Evolutionary conservation across 2,797 vertebrate genomes (phyloP), one percentile per base, ranked within the genome.

Genomic region (Synanceia verrucosa): DNA sequence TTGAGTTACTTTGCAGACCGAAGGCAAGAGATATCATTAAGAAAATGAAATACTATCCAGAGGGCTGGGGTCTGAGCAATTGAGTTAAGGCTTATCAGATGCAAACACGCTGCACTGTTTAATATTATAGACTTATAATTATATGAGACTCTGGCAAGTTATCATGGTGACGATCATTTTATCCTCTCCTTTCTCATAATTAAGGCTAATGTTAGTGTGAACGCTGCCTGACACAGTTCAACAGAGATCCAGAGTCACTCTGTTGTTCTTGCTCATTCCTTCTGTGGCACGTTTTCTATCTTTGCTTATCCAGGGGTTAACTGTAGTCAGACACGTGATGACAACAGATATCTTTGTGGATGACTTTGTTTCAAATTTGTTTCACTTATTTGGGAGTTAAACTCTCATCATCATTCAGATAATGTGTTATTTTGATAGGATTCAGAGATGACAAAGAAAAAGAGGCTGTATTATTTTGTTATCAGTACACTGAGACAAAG

Each of bases 401-500:
- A 78, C 64, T 29, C 52, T 58, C 26, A 73, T 83, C 50, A 61
- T 79, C 76, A 82, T 84, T 86, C 69, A 50, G 36, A n/a, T 24
- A 60, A 68, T 51, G 48, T 21, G 3, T 5, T 11, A 31, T 14
- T 63, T 68, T 58, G 59, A 70, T 76, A 43, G 70, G 61, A 79
- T 76, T 76, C 64, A 26, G 41, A 65, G 77, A 70, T 69, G 56
- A 41, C 62, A 82, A 41, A 63, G 58, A 43, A 48, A 70, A 79
- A 41, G 44, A 81, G 37, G n/a, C 57, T 18, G 78, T 73, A 37
- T 85, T 80, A 67, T 76, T 83, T 64, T 69, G 26, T 65, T 79
- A 73, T 82, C 65, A n/a, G 48, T 72, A 79, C 74, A 57, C 23
- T 36, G 69, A 71, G 81, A 81, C 47, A 63, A 64, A 81, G 74